Conservation (phyloP, 2,113 vertebrate genomes). For the Acrocephalus kingi region DNA sequence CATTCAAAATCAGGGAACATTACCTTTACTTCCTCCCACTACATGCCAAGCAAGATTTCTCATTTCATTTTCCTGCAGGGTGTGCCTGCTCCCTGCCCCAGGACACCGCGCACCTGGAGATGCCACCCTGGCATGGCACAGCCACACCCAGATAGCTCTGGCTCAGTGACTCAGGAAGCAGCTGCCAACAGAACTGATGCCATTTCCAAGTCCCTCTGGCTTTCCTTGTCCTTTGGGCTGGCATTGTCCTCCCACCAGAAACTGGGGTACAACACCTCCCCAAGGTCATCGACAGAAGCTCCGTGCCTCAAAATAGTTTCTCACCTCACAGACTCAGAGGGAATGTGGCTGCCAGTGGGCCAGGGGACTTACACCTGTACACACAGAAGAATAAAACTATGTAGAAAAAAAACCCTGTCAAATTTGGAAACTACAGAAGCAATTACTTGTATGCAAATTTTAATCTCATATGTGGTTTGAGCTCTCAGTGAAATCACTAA, state of each 20-base stretch:
- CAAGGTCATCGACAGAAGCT: not conserved
- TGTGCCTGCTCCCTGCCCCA: not conserved
- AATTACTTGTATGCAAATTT: not conserved
- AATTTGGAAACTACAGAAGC: not conserved
- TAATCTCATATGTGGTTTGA: not conserved
- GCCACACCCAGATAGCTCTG: not conserved
- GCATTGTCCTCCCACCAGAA: not conserved
- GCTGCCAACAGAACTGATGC: not conserved
- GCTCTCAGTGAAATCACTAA: not conserved
- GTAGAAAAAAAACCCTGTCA: not conserved
- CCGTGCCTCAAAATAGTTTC: not conserved
- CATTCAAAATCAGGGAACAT: not conserved
- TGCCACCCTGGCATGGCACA: not conserved
- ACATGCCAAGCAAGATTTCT: not conserved
- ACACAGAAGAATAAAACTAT: not conserved
- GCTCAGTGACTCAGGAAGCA: not conserved
- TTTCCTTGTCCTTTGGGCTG: not conserved
- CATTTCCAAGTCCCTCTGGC: not conserved
- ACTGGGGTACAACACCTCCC: not conserved
- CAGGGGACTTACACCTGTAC: not conserved
- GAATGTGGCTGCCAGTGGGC: not conserved
- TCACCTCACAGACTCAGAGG: not conserved
- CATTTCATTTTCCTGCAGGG: not conserved
- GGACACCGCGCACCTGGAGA: rapidly evolving
- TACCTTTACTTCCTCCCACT: not conserved